Conservation (phyloP, 30 jellyfish, hydroid and myxozoan species). For the Hydractinia echinata region DNA sequence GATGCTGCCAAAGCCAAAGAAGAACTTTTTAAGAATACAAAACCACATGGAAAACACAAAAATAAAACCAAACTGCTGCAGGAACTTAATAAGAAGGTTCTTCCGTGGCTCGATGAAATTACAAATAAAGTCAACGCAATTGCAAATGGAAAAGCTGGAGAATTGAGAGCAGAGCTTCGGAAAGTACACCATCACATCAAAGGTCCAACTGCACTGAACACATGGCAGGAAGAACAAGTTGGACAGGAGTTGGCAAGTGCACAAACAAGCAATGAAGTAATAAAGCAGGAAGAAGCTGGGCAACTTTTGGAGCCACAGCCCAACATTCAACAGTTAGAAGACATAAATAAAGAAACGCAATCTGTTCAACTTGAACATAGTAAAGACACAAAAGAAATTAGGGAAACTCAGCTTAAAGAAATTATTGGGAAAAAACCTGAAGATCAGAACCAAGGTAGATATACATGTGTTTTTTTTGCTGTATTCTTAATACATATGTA, state of each 20-base stretch:
- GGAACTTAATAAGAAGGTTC: not conserved
- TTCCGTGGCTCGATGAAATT: not conserved
- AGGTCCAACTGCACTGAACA: slow-evolving; percentile 14
- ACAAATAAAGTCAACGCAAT: not conserved
- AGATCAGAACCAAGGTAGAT: no score
- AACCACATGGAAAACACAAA: not conserved
- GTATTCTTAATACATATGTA: no score
- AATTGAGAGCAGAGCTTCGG: not conserved
- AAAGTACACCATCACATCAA: slow-evolving; percentile 2
- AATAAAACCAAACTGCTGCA: not conserved
- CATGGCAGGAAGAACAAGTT: not conserved
- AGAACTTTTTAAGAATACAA: not conserved
- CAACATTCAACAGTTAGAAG: no score
- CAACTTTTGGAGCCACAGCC: not conserved
- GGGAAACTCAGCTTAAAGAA: no score
- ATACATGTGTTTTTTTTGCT: no score
- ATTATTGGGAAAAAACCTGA: no score
- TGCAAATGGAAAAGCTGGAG: not conserved
- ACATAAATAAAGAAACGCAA: no score
- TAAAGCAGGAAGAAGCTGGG: slow-evolving; percentile 13
- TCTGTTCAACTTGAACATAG: no score
- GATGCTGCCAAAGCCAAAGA: slow-evolving; percentile 4
- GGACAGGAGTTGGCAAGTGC: not conserved
- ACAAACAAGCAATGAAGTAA: not conserved
- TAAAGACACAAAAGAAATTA: no score